Base-by-base conservation (phyloP, 92 coral and sea anemone species). In the Scolanthus callimorphus region DNA sequence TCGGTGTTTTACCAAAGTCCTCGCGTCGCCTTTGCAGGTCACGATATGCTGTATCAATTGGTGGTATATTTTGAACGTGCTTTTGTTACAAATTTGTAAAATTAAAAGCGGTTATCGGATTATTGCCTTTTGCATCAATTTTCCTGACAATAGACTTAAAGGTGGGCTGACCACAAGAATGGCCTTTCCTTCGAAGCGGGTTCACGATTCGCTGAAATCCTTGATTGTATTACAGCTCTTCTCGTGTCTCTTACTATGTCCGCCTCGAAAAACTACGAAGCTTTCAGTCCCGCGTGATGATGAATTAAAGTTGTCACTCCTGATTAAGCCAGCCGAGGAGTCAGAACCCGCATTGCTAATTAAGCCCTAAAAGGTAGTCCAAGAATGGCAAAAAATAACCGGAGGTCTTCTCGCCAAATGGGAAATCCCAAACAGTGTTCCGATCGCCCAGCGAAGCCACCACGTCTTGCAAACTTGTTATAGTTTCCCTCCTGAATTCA, bases 21-120 rank as follows among this genome's bases (percentile, higher is more conserved):
- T n/a, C n/a, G n/a, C n/a, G n/a, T n/a, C n/a, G n/a, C n/a, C n/a
- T n/a, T n/a, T n/a, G n/a, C n/a, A n/a, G n/a, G n/a, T n/a, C n/a
- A n/a, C n/a, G n/a, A n/a, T n/a, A n/a, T n/a, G n/a, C n/a, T n/a
- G n/a, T n/a, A n/a, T n/a, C n/a, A n/a, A n/a, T n/a, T n/a, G n/a
- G n/a, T n/a, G n/a, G n/a, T n/a, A n/a, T n/a, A n/a, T n/a, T n/a
- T n/a, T n/a, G n/a, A n/a, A n/a, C 41, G 41, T 15, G 41, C 15
- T 34, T 34, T 34, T 15, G 41, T 15, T 34, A 6, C 41, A 6
- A 34, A 34, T 34, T 34, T 15, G 29, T 49, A 27, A 19, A 49
- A 39, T 17, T 25, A 31, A 31, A 29, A 29, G 57, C 29, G 58
- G 57, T 63, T 20, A 59, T 20, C 27, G 39, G 60, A 55, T 45